Conservation (phyloP, 2,113 vertebrate species). For the Ascaphus truei region DNA sequence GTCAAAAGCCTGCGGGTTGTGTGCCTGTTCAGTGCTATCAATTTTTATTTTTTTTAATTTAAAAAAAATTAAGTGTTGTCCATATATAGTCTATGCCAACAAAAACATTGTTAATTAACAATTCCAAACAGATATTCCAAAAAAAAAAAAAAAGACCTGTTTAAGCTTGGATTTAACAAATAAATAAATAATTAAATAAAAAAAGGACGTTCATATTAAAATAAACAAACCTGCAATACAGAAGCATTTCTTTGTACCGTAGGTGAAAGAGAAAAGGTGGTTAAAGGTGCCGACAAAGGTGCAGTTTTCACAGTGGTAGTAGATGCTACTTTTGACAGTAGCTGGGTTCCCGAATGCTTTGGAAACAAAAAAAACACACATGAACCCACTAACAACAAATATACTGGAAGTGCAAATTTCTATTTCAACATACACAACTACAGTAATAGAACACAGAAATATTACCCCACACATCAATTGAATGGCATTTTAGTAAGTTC, state of each 20-base stretch:
- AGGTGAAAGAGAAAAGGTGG: constrained; percentile 46
- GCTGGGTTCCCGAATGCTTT: constrained; percentile 63
- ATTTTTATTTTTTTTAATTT: too few species aligned
- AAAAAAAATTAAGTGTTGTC: too few species aligned
- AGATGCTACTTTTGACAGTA: constrained; percentile 63
- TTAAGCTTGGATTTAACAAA: neutral
- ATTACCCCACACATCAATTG: too few species aligned
- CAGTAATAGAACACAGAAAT: too few species aligned
- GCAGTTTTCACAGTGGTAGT: constrained; percentile 61
- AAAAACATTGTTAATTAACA: too few species aligned
- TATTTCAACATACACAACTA: too few species aligned
- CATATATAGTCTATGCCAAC: too few species aligned
- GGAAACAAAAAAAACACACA: neutral
- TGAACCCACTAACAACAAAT: too few species aligned
- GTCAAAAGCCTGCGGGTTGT: too few species aligned
- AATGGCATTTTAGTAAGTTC: too few species aligned
- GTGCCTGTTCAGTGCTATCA: too few species aligned
- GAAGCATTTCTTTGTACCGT: constrained; percentile 54
- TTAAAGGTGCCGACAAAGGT: constrained; percentile 45
- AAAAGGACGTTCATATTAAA: neutral
- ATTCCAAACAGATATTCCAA: constrained; percentile 11
- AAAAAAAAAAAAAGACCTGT: constrained; percentile 2
- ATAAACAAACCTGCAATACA: constrained; percentile 61
- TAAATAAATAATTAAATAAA: constrained; percentile 1
- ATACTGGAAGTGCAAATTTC: too few species aligned